A percentile compares a stretch with the other conserved stretches of the same genome.
Conservation (phyloP, 2,113 vertebrate species). For the Chrysemys picta region DNA sequence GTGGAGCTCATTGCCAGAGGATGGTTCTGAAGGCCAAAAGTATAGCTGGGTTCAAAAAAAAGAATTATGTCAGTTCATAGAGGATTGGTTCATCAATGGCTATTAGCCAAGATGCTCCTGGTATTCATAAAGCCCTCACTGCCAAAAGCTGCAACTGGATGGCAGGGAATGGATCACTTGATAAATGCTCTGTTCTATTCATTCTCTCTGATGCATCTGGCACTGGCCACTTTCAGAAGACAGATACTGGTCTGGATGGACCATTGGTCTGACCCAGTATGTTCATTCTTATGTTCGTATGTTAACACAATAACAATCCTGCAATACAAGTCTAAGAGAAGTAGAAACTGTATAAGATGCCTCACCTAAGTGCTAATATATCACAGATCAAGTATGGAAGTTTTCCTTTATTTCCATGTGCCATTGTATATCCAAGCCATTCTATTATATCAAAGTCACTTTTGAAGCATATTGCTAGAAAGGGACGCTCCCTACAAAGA, state of each 20-base stretch:
- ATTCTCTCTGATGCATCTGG: neutral
- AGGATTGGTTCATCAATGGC: neutral
- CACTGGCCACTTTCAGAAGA: too few relatives aligned
- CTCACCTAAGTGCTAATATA: rapidly evolving
- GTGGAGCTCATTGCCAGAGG: too few relatives aligned
- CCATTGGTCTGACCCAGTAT: too few relatives aligned
- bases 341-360: slow-evolving; percentile 26
- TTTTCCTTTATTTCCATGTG: neutral
- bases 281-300: neutral
- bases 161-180: neutral
- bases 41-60: neutral
- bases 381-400: neutral
- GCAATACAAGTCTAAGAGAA: slow-evolving; percentile 46
- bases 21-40: too few relatives aligned
- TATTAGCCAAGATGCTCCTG: neutral
- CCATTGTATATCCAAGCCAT: neutral
- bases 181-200: neutral
- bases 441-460: rapidly evolving
- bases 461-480: neutral
- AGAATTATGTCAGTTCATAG: too few relatives aligned
- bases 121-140: neutral
- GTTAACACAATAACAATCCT: slow-evolving; percentile 2
- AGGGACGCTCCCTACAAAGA: neutral
- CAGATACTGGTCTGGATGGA: too few relatives aligned
- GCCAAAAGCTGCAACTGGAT: neutral